phyloP scores from a whole-genome alignment of 2,888 invertebrate species.

The Stenolophus ochropezus region DNA sequence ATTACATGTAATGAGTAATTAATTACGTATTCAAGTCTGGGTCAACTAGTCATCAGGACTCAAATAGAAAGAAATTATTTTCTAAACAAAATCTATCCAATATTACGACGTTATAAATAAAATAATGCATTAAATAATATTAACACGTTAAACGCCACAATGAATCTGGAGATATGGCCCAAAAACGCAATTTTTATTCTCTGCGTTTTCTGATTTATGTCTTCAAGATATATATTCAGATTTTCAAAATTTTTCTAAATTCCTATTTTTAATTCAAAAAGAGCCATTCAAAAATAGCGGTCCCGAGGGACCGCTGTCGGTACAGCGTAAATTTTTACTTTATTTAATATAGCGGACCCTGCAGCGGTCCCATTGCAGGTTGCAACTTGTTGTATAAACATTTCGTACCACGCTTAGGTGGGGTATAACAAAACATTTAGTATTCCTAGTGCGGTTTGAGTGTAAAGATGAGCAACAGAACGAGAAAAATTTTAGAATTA shows the following conservation, averaged over 20 bases:
- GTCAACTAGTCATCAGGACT: too few species aligned
- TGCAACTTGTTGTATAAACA: neutral
- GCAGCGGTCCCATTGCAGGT: neutral
- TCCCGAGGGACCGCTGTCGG: conserved; percentile 4
- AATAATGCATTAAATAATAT: neutral
- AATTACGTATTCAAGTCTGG: too few species aligned
- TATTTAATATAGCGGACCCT: too few species aligned
- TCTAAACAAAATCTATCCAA: too few species aligned
- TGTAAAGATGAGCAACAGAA: neutral
- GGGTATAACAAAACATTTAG: neutral
- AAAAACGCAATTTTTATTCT: conserved; percentile 6
- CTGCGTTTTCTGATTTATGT: conserved; percentile 11
- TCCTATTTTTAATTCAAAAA: neutral
- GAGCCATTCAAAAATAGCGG: neutral
- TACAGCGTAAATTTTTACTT: neutral
- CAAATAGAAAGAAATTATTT: too few species aligned
- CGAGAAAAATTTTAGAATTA: neutral
- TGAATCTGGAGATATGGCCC: neutral
- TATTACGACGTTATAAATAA: too few species aligned
- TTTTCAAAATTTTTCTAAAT: neutral
- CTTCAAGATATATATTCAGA: neutral
- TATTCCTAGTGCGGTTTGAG: neutral
- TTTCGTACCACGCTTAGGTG: neutral
- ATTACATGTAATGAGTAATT: too few species aligned
- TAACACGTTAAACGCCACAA: conserved; percentile 12